Percentiles rank a stretch among this genome's conserved stretches.
Evolutionary conservation across 2,888 invertebrate genomes (phyloP).

Genomic region (Dynastes tityus): DNA sequence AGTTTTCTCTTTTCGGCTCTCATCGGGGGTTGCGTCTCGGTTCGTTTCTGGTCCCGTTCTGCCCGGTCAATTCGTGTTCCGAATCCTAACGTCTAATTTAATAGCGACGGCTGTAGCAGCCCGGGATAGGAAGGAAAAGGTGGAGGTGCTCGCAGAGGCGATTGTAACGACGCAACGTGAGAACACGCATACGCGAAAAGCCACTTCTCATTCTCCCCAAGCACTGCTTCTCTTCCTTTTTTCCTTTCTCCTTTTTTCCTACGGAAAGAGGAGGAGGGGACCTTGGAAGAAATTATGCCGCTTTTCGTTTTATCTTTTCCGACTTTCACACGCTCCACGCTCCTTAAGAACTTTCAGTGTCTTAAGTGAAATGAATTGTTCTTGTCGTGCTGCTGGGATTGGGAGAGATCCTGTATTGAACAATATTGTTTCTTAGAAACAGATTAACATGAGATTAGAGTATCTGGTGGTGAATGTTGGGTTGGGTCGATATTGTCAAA

Average conservation of each 20-base stretch:
- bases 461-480: too few relatives aligned
- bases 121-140: not conserved
- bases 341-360: not conserved
- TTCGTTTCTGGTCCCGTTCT: conserved; percentile 7
- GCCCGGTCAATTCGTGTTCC: conserved; percentile 42
- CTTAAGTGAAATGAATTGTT: conserved; percentile 2
- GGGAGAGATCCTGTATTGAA: not conserved
- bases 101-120: conserved; percentile 5
- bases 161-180: not conserved
- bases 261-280: not conserved
- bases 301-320: conserved; percentile 1
- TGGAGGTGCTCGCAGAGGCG: not conserved
- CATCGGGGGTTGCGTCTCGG: too few relatives aligned
- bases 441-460: too few relatives aligned
- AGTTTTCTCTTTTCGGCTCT: conserved; percentile 3
- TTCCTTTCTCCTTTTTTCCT: conserved; percentile 1
- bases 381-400: not conserved
- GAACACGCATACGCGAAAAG: conserved; percentile 25
- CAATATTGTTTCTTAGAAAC: conserved; percentile 12
- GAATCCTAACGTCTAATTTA: conserved; percentile 46
- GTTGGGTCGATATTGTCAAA: too few relatives aligned
- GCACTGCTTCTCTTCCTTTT: not conserved
- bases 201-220: not conserved
- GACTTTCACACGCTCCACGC: not conserved
- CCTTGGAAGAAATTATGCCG: not conserved